Percentiles rank a stretch among this genome's conserved stretches.
These are phyloP conservation scores for Trematomus loennbergii DNA, from an alignment of 2,113 vertebrate genomes.

Conservation along the genomic window DNA sequence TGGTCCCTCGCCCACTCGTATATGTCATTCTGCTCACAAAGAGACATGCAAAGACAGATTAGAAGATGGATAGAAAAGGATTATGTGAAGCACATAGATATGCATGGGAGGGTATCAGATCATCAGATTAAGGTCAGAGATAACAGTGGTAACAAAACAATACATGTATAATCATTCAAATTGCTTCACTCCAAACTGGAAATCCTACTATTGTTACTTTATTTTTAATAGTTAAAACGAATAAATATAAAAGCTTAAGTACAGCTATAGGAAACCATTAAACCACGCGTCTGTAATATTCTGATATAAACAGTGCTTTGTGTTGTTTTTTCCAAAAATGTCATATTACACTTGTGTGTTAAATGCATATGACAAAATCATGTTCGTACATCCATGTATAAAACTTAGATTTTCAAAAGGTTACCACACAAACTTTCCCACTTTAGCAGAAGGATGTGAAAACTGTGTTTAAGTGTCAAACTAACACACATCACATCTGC, in stretches of 20 bases:
- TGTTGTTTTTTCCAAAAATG: too few relatives aligned
- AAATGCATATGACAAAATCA: neutral
- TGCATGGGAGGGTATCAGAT: neutral
- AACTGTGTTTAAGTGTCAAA: neutral
- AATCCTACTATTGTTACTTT: neutral
- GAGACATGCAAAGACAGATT: neutral
- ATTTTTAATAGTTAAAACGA: neutral
- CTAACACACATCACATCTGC: neutral
- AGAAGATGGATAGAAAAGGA: neutral
- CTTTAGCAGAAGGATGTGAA: neutral
- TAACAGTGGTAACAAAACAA: constrained; percentile 9
- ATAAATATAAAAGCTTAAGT: neutral
- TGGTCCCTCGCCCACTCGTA: constrained; percentile 95
- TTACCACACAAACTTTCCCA: neutral
- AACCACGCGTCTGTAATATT: neutral
- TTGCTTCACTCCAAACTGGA: neutral
- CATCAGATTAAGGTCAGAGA: constrained; percentile 34
- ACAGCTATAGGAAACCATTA: neutral
- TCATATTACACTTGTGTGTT: too few relatives aligned
- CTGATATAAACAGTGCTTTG: too few relatives aligned
- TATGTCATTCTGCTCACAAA: constrained; percentile 88
- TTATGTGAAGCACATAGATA: constrained; percentile 6
- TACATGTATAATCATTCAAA: constrained; percentile 8
- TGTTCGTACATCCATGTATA: neutral
- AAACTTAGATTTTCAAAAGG: neutral